Base-by-base conservation (phyloP, 2,113 vertebrate species). In the Chaetodon trifascialis region DNA sequence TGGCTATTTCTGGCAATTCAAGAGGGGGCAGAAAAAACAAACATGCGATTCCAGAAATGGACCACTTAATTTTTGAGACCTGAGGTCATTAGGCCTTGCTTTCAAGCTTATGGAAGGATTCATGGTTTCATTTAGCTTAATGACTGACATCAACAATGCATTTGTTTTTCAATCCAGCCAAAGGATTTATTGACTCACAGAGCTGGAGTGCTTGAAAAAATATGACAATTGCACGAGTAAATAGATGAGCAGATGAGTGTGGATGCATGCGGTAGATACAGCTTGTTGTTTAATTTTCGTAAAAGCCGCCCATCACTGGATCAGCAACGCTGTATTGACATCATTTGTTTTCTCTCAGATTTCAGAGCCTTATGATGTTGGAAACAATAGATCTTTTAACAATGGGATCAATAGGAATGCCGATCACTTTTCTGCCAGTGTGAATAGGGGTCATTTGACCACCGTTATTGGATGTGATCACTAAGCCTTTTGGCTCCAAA, bases 1-100 rank as follows among this genome's bases (percentile, higher is more conserved):
- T 16, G 7, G 54, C 63, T 91, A 89, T 91, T 85, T 92, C 76
- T 83, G 79, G 72, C 44, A 44, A 36, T 66, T 82, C 16, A 44
- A 52, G 60, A 74, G 56, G 47, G 73, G 17, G 38, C 54, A 46
- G 25, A 38, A 60, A 42, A 49, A 73, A 47, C 64, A 88, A 88
- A 89, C 83, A 59, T 58, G 17, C 58, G 82, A 67, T 88, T 89
- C 55, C 30, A 79, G 72, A 88, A 47, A 68, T 14, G 0, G 8
- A 38, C 63, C 23, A 30, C n/a, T 84, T 69, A 15, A 49, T 73
- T 42, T 73, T 15, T 69, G 0, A 42, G n/a, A 14, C 25, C 47
- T 30, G 19, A 46, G 0, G 12, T 7, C 1, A 4, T 76, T 19
- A 62, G 2, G n/a, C 59, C 11, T 56, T 0, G 42, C 62, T 78